Base-by-base conservation (phyloP, 2,888 invertebrate species). In the Notodonta ziczac region DNA sequence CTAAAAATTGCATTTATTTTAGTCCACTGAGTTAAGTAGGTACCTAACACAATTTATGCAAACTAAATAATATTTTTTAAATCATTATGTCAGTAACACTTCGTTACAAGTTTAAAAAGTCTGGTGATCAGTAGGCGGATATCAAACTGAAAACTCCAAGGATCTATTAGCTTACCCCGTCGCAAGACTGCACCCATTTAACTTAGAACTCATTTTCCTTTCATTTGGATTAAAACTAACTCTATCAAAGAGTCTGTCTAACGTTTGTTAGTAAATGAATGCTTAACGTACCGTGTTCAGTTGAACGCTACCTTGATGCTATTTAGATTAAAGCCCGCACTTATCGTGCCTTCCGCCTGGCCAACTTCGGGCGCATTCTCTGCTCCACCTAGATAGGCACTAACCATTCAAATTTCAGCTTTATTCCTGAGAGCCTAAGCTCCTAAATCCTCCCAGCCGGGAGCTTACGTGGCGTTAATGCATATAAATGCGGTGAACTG, bases 311-410 rank as follows among this genome's bases (percentile, higher is more conserved):
- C 80, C 82, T 83, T 83, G 89, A 87, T 90, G 85, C 86, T 88
- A 88, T 91, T 91, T 90, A 89, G 90, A 91, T 92, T 90, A 90
- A 88, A 86, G 82, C 82, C 68, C 76, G 84, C 84, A 90, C 88
- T 91, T 93, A 91, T 91, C 91, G 74, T 76, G 74, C 83, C 81
- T 90, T 90, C 88, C 89, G 86, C 85, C 75, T 84, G 82, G 83
- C 80, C 78, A 84, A 85, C 84, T 86, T 77, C 74, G 74, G 77
- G 83, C 79, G 82, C 83, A 81, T 82, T 83, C 84, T 82, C 83
- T 82, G 69, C 79, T 70, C 80, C 76, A 78, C 76, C 74, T 74
- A 76, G 67, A 78, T 74, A 74, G 63, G 63, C 60, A 60, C 69
- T 70, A 62, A 56, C 60, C 71, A 73, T 76, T 74, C 73, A 68